phyloP scores from a whole-genome alignment of 2,113 vertebrate species.

The Tenrec ecaudatus region DNA sequence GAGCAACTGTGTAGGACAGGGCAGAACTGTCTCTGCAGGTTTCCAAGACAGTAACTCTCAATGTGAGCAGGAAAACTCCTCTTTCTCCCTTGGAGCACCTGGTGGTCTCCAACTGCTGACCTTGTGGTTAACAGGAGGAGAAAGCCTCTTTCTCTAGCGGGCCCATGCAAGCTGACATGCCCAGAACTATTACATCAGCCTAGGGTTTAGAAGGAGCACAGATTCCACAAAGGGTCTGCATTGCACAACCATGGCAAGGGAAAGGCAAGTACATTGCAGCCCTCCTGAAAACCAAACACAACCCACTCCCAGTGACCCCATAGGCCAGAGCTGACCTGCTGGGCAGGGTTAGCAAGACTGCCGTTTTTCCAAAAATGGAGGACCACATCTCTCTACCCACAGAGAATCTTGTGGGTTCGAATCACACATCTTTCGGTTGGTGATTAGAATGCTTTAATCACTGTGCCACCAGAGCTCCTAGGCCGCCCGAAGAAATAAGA shows the following conservation, averaged over 20 bases:
- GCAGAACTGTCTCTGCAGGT: too few species aligned
- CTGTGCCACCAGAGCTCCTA: not conserved
- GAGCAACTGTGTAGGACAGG: too few species aligned
- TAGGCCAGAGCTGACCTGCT: not conserved
- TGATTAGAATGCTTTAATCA: not conserved
- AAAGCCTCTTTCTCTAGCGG: too few species aligned
- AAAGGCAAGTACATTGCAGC: not conserved
- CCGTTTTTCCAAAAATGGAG: not conserved
- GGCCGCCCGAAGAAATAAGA: not conserved
- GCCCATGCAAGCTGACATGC: too few species aligned
- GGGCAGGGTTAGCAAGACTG: not conserved
- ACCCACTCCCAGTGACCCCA: not conserved
- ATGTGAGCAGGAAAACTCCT: too few species aligned
- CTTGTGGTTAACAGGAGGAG: too few species aligned
- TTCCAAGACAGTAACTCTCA: too few species aligned
- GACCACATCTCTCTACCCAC: not conserved
- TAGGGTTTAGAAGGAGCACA: not conserved
- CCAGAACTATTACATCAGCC: too few species aligned
- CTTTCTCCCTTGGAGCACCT: too few species aligned
- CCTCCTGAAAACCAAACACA: not conserved
- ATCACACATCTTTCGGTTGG: not conserved
- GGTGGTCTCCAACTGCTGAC: too few species aligned
- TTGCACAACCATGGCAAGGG: accelerated
- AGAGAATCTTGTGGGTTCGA: not conserved
- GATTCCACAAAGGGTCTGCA: not conserved